Evolutionary conservation across 2,888 invertebrate genomes (phyloP), one percentile per base, ranked within the genome.

Genomic region (Callinectes sapidus): DNA sequence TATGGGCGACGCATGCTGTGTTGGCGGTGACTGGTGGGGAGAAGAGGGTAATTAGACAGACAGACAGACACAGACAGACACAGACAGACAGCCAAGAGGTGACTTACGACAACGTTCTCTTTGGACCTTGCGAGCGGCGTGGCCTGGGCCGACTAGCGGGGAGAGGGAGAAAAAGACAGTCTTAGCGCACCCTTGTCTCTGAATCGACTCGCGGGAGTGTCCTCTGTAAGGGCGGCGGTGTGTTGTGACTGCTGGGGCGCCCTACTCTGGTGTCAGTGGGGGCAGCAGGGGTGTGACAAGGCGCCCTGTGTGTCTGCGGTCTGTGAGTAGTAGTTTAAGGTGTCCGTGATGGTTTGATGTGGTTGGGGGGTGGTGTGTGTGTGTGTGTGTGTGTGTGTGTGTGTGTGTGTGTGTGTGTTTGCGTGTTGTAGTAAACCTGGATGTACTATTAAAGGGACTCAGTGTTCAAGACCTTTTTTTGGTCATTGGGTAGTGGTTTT

Each of bases 31-130:
- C 32, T 32, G 81, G 35, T 81, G 32, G 81, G 81, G 32, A 35
- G 81, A n/a, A 23, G 81, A 32, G n/a, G 87, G 87, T n/a, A n/a
- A 42, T 87, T 32, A 81, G 81, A 81, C 81, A 81, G 35, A 81
- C 81, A 81, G 81, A 71, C 71, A 81, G 81, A 88, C 54, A 55
- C 55, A 88, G 61, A 54, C 35, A 61, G 54, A 61, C 88, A 32
- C 28, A 32, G 55, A 88, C 88, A 88, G 54, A 55, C 88, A 55
- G 54, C 54, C 61, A 61, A 54, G 88, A 54, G 55, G 35, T 77
- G 48, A 93, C 93, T 93, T 93, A 93, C 93, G 61, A 94, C 91
- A 48, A 94, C 89, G 87, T 94, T 94, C 71, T 94, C 94, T 94
- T 94, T 94, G 71, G 94, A 94, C 66, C 92, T 89, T 55, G 90